Evolutionary conservation across 1,140 invertebrate genomes (phyloP).

Genomic region (Lerema accius): DNA sequence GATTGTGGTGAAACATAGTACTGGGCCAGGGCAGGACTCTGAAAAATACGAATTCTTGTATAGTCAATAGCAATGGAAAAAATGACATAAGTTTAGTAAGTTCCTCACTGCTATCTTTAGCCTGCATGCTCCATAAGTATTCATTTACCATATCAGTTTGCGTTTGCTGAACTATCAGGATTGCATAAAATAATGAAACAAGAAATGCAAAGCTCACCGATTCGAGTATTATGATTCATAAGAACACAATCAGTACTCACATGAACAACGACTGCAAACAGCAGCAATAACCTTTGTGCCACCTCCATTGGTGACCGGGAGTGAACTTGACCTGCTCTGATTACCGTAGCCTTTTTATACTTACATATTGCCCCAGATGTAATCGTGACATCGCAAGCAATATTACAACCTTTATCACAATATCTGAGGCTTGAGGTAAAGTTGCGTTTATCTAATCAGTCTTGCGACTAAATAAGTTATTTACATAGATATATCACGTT

Average conservation of each 20-base stretch:
- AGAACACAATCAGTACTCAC: slow-evolving; percentile 46
- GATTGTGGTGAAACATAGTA: slow-evolving; percentile 61
- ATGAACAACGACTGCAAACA: slow-evolving; percentile 51
- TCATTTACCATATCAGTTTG: too few species aligned
- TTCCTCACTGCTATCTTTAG: too few species aligned
- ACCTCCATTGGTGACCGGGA: slow-evolving; percentile 52
- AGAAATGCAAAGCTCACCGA: background rate
- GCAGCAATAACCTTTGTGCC: slow-evolving; percentile 40
- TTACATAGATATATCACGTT: slow-evolving; percentile 40
- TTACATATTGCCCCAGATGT: slow-evolving; percentile 54
- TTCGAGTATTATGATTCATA: slow-evolving; percentile 13
- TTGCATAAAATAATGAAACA: background rate
- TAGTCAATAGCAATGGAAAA: too few species aligned
- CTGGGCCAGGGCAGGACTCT: slow-evolving; percentile 54
- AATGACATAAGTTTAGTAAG: too few species aligned
- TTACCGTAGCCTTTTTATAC: slow-evolving; percentile 47
- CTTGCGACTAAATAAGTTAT: slow-evolving; percentile 35
- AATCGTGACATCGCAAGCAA: slow-evolving; percentile 41
- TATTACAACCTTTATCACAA: slow-evolving; percentile 42
- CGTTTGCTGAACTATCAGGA: background rate
- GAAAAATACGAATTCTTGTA: slow-evolving; percentile 34
- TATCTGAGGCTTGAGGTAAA: slow-evolving; percentile 5
- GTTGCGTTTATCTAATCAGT: slow-evolving; percentile 41
- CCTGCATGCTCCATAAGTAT: too few species aligned
- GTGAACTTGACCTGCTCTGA: slow-evolving; percentile 39